phyloP scores from a whole-genome alignment of 1,140 invertebrate genomes.

The Oreohelix idahoensis region DNA sequence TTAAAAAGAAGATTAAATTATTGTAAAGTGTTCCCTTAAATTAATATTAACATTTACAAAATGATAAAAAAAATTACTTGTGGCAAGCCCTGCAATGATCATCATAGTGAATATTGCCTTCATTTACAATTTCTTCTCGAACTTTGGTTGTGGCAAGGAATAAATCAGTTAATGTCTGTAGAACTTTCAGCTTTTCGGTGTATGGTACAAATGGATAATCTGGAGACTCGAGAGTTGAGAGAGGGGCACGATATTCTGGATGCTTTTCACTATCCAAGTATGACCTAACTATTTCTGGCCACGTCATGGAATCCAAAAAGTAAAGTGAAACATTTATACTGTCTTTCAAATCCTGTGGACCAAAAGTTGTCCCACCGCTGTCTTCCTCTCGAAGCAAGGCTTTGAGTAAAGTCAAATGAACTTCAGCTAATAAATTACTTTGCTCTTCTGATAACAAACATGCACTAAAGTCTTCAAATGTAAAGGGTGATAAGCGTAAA shows the following conservation, averaged over 20 bases:
- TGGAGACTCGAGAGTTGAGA: constrained; percentile 62
- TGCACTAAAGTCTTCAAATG: constrained; percentile 96
- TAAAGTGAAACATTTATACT: constrained; percentile 93
- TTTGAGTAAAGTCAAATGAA: constrained; percentile 93
- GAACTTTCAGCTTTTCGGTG: constrained; percentile 86
- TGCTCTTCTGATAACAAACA: constrained; percentile 93
- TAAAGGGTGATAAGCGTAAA: constrained; percentile 91
- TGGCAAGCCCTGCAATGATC: constrained; percentile 96
- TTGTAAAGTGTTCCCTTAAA: too few species aligned
- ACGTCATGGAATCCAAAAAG: constrained; percentile 93
- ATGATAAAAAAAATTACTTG: constrained; percentile 65
- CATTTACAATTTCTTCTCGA: constrained; percentile 91
- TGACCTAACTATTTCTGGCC: constrained; percentile 90
- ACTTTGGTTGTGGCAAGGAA: constrained; percentile 94
- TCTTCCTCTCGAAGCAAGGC: constrained; percentile 94
- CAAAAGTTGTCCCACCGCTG: constrained; percentile 93
- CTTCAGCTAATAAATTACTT: constrained; percentile 89
- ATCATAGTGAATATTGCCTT: constrained; percentile 93
- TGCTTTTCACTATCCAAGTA: constrained; percentile 80
- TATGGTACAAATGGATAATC: constrained; percentile 89
- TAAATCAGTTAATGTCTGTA: constrained; percentile 93
- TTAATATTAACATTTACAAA: too few species aligned
- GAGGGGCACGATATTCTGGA: constrained; percentile 79
- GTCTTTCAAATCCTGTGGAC: constrained; percentile 95
- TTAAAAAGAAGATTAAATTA: too few species aligned